Evolutionary conservation across 1,140 invertebrate species (phyloP).

Genomic region (Zaprionus gabonicus): DNA sequence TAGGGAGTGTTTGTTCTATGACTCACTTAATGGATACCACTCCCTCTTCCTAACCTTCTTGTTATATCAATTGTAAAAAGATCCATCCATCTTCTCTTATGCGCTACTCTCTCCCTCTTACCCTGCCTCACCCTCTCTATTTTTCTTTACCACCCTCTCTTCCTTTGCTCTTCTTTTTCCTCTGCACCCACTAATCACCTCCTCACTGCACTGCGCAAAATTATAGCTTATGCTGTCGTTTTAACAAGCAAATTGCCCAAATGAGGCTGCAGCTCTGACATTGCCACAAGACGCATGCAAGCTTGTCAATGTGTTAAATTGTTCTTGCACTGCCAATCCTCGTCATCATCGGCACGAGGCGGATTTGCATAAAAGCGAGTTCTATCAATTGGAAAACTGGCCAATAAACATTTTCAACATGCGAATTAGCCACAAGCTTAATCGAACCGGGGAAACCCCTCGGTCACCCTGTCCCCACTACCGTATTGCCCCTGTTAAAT

Average conservation of each 20-base stretch:
- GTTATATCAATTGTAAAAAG: background rate
- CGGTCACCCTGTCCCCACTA: background rate
- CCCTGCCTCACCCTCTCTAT: background rate
- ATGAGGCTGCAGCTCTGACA: background rate
- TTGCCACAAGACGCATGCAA: background rate
- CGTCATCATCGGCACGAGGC: conserved; percentile 7
- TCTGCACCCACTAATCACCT: background rate
- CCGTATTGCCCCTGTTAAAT: conserved; percentile 13
- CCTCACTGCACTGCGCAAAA: background rate
- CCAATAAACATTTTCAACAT: conserved; percentile 13
- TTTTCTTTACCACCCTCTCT: background rate
- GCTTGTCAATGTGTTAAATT: conserved; percentile 5
- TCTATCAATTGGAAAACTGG: conserved; percentile 11
- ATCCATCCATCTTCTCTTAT: background rate
- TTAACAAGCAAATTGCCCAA: conserved; percentile 6
- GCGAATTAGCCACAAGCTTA: conserved; percentile 4
- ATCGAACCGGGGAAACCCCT: conserved; percentile 17
- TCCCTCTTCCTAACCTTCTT: background rate
- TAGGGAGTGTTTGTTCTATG: background rate
- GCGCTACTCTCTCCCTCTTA: background rate
- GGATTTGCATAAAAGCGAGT: conserved; percentile 7
- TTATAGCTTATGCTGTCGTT: background rate
- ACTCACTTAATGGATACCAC: background rate
- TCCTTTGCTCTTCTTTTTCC: background rate
- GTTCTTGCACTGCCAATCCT: background rate